Evolutionary conservation across 2,113 vertebrate species (phyloP), one percentile per base, ranked within the genome.

Genomic region (Microtus oregoni): DNA sequence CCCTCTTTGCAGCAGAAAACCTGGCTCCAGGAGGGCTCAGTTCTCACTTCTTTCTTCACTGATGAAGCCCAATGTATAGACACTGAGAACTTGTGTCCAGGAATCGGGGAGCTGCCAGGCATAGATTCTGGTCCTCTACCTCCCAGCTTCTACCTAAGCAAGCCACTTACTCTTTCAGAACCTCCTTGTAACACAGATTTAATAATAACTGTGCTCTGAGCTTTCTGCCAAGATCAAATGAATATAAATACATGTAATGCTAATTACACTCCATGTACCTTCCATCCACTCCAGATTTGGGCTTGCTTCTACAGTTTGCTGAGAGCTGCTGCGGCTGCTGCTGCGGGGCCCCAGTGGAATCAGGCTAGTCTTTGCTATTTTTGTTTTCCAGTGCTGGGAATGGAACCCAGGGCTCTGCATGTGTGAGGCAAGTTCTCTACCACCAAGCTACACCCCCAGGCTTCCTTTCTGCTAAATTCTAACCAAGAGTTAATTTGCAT

Each of bases 191-290:
- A 86, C 73, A 82, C 12, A 77, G 72, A 81, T 67, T 63, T 44
- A 92, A 77, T 86, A 92, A 88, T 87, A 96, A 86, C 91, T 55
- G 41, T 7, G 52, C 77, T 93, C 92, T 90, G 38, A 75, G 88
- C 17, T 90, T 92, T 92, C 83, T 94, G 88, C 86, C 90, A 90
- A 94, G 92, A 92, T 88, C 58, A 89, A 88, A 85, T 93, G 94
- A 92, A 75, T 92, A 95, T 96, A 90, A 93, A 55, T 41, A 68
- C 47, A 87, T 20, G 19, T n/a, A 50, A 86, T 81, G 76, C 82
- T 86, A 81, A 88, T 94, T 91, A 90, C 44, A 13, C 81, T 94
- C 88, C 67, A 52, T 92, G 79, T 14, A 52, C 86, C 86, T 96
- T 92, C 93, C 55, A 73, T 67, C 78, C 52, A 70, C 58, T 61